Evolutionary conservation across 53 echinoderm and acorn worm species (phyloP).

Genomic region (Arbacia lixula): DNA sequence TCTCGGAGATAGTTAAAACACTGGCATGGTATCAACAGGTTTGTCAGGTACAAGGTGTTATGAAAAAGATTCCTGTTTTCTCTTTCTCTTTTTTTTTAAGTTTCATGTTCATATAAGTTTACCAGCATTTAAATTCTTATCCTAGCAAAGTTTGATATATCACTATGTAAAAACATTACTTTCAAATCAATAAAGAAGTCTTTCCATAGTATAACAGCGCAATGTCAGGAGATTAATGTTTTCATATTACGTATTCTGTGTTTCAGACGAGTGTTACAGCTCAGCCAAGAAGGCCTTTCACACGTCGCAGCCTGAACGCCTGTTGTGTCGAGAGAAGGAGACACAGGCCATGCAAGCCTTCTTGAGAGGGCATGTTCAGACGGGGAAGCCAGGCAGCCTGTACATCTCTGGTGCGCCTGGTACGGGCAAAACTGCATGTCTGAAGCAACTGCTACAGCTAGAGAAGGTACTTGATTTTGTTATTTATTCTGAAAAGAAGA

Average conservation of each 20-base stretch:
- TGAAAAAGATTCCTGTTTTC: too few relatives aligned
- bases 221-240: too few relatives aligned
- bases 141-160: not conserved
- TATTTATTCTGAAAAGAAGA: not conserved
- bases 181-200: too few relatives aligned
- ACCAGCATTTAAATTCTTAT: not conserved
- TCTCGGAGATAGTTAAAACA: too few relatives aligned
- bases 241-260: too few relatives aligned
- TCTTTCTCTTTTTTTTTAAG: too few relatives aligned
- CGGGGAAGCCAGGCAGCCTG: constrained; percentile 82
- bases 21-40: too few relatives aligned
- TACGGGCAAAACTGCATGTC: constrained; percentile 94
- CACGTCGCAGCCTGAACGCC: constrained; percentile 86
- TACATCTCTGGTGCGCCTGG: constrained; percentile 99
- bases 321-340: constrained; percentile 91
- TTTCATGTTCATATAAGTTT: too few relatives aligned
- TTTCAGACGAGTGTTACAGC: constrained; percentile 82
- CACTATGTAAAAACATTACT: too few relatives aligned
- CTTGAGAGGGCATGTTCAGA: constrained; percentile 71
- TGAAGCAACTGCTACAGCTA: constrained; percentile 74
- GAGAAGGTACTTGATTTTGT: constrained; percentile 1
- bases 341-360: constrained; percentile 70
- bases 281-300: constrained; percentile 88
- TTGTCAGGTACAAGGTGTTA: too few relatives aligned
- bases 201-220: too few relatives aligned